A percentile compares a stretch with the other conserved stretches of the same genome.
phyloP scores from a whole-genome alignment of 2,797 vertebrate genomes.

The Chelon auratus region DNA sequence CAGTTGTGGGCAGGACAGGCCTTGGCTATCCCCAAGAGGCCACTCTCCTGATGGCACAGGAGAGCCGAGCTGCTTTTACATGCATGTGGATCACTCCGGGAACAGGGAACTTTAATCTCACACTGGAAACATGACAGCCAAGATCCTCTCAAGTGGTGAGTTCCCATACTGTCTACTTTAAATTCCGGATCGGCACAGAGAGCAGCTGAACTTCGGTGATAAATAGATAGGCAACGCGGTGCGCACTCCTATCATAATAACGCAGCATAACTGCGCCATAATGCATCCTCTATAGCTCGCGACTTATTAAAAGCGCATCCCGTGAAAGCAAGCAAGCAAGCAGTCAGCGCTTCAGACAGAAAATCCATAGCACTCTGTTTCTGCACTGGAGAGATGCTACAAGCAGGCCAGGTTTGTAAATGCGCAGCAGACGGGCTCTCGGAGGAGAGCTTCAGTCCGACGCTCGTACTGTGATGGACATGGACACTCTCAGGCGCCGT shows the following conservation, averaged over 20 bases:
- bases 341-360: slow-evolving; percentile 63
- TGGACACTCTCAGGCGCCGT: slow-evolving; percentile 46
- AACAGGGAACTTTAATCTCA: slow-evolving; percentile 55
- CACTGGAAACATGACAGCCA: slow-evolving; percentile 61
- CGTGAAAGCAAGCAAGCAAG: slow-evolving; percentile 65
- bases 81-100: slow-evolving; percentile 22
- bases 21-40: slow-evolving; percentile 50
- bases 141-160: slow-evolving; percentile 64
- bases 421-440: slow-evolving; percentile 50
- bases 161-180: slow-evolving; percentile 60
- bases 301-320: slow-evolving; percentile 68
- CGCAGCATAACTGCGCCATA: slow-evolving; percentile 67
- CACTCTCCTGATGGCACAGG: slow-evolving; percentile 22
- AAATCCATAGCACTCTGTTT: slow-evolving; percentile 72
- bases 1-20: slow-evolving; percentile 49
- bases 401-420: slow-evolving; percentile 52
- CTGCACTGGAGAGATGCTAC: slow-evolving; percentile 50
- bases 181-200: slow-evolving; percentile 39
- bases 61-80: slow-evolving; percentile 35
- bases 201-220: slow-evolving; percentile 58
- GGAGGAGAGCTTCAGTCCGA: slow-evolving; percentile 67
- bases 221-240: slow-evolving; percentile 62
- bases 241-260: slow-evolving; percentile 57
- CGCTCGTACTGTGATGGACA: slow-evolving; percentile 55
- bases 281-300: slow-evolving; percentile 48